Conservation (phyloP, 2,113 vertebrate species). For the Xerus inauris region DNA sequence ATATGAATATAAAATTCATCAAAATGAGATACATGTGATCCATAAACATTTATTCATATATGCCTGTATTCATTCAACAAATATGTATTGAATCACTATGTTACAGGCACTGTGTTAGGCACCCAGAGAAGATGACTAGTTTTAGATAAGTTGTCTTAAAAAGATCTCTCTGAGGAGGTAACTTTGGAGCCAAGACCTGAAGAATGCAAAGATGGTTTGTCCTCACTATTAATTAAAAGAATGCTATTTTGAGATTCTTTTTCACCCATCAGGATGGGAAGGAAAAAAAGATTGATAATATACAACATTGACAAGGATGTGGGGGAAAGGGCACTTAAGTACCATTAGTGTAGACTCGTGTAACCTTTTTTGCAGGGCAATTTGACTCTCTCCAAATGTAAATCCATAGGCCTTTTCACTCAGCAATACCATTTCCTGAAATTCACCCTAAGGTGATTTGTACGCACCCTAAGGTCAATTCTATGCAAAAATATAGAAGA, state of each 20-base stretch:
- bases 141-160: background rate
- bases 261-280: background rate
- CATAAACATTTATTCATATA: background rate
- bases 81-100: background rate
- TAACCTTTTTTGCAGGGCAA: background rate
- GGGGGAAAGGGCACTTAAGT: background rate
- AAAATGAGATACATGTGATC: background rate
- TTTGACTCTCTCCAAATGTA: background rate
- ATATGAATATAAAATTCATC: background rate
- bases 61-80: background rate
- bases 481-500: background rate
- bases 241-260: background rate
- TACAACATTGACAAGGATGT: background rate
- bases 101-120: background rate
- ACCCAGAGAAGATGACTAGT: background rate
- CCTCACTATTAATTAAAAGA: background rate
- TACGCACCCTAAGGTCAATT: no score
- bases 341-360: background rate
- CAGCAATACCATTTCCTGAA: background rate
- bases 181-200: background rate
- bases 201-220: background rate
- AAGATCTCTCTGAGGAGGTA: background rate
- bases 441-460: background rate
- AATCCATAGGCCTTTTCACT: background rate
- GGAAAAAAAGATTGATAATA: background rate